Evolutionary conservation across 2,888 invertebrate genomes (phyloP), one percentile per base, ranked within the genome.

Genomic region (Lagria hirta): DNA sequence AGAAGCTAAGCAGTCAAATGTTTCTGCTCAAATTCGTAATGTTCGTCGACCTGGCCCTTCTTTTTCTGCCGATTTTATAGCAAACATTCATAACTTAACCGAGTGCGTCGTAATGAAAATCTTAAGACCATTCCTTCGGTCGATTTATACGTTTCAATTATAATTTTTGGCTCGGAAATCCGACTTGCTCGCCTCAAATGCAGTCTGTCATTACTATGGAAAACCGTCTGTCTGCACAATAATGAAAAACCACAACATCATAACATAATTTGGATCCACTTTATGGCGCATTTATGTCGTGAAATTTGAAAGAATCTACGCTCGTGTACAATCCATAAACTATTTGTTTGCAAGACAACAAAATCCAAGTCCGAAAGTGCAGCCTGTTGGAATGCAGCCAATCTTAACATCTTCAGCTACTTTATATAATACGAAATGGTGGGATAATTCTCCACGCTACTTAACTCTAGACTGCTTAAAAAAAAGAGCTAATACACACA

Each of bases 341-440:
- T 20, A 27, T 33, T 32, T 26, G 32, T n/a, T n/a, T n/a, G n/a
- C n/a, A n/a, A n/a, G n/a, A n/a, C n/a, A n/a, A n/a, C n/a, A n/a
- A n/a, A n/a, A n/a, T 6, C 20, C 20, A 18, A 6, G 20, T 51
- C 51, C 48, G 43, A 51, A 49, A 57, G 51, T 56, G 62, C 61
- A 63, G 64, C 65, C 62, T 61, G 64, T 64, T 66, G 66, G 66
- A 66, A 57, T 65, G 59, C 57, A 57, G 66, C 66, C 66, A 67
- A 65, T 60, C n/a, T n/a, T n/a, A n/a, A n/a, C n/a, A n/a, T n/a
- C n/a, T n/a, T n/a, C n/a, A n/a, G 55, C 59, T 59, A 62, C 58
- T 61, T 61, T 57, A 61, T 54, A 54, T 54, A 53, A 61, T 54
- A 50, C 47, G 43, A 48, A 58, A 56, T 61, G 52, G 59, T 59